A percentile compares a stretch with the other conserved stretches of the same genome.
phyloP scores from a whole-genome alignment of 2,888 invertebrate species.

The Timema cristinae region DNA sequence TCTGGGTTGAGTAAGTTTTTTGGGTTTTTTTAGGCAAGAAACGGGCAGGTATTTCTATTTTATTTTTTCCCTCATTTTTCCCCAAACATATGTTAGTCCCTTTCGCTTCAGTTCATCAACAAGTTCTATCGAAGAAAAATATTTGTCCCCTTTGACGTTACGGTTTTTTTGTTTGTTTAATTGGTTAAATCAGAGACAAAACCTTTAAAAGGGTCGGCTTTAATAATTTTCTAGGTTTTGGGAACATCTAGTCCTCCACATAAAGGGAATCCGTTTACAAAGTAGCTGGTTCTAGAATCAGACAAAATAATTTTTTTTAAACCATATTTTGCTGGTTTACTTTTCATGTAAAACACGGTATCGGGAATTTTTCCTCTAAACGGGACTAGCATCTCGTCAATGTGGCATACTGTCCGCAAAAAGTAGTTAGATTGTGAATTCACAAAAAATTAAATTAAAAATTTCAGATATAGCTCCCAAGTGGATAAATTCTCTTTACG shows the following conservation, averaged over 20 bases:
- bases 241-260: not conserved
- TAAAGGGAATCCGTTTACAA: not conserved
- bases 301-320: not conserved
- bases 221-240: not conserved
- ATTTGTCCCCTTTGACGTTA: not conserved
- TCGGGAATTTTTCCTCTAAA: not conserved
- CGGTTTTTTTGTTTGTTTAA: not conserved
- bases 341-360: not conserved
- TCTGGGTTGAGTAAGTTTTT: too few species aligned
- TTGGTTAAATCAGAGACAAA: not conserved
- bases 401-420: too few species aligned
- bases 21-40: not conserved
- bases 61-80: not conserved
- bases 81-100: not conserved
- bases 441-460: not conserved
- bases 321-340: not conserved
- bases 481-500: not conserved
- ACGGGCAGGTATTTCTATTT: too few species aligned
- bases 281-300: not conserved
- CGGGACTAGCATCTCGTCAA: too few species aligned
- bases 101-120: not conserved
- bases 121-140: not conserved
- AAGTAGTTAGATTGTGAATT: not conserved
- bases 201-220: not conserved
- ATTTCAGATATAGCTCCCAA: not conserved